Evolutionary conservation across 2,888 invertebrate species (phyloP).

Genomic region (Lumbricus terrestris): DNA sequence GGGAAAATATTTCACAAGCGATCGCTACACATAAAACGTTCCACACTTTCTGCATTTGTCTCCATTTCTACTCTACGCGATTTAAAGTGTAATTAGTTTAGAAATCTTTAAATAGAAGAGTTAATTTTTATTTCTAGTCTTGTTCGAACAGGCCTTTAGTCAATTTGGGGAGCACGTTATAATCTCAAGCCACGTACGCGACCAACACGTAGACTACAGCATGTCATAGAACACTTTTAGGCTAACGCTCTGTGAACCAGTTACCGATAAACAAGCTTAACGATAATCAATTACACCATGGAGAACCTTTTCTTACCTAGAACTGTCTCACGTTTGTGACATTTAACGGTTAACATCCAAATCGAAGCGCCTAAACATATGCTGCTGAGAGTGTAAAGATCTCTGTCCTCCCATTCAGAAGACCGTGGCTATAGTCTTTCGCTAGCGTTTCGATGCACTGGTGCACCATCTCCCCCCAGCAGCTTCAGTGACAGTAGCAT

Average conservation of each 20-base stretch:
- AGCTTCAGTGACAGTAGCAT: too few relatives aligned
- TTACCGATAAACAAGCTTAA: not conserved
- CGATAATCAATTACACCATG: too few relatives aligned
- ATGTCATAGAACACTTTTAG: not conserved
- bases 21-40: not conserved
- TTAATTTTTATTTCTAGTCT: not conserved
- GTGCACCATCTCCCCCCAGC: too few relatives aligned
- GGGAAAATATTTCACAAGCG: not conserved
- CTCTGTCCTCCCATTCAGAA: not conserved
- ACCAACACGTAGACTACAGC: too few relatives aligned
- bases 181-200: not conserved
- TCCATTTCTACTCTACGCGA: not conserved
- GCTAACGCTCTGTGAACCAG: not conserved
- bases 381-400: not conserved
- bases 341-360: not conserved
- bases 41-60: not conserved
- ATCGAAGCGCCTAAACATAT: not conserved
- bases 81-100: not conserved
- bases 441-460: not conserved
- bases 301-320: not conserved
- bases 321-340: not conserved
- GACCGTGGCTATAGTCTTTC: not conserved
- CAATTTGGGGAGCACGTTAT: not conserved
- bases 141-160: not conserved
- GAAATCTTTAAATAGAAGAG: not conserved